Evolutionary conservation across 1,140 invertebrate species (phyloP).

Genomic region (Grapholita molesta): DNA sequence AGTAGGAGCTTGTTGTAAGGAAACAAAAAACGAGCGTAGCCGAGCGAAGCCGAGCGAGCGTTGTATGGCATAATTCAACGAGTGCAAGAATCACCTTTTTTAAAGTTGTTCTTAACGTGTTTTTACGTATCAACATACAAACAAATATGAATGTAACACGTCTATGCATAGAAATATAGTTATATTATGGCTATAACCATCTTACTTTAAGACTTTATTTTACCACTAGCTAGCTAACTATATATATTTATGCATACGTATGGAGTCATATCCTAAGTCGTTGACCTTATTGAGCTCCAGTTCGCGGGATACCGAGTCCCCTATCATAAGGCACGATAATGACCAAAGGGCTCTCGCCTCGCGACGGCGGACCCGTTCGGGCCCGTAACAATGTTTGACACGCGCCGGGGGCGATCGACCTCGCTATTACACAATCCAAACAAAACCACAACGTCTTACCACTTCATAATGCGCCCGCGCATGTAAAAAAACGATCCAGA

Average conservation of each 20-base stretch:
- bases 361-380: constrained; percentile 24
- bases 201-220: no score
- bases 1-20: no score
- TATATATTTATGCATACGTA: neutral
- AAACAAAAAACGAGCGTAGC: no score
- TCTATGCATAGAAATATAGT: no score
- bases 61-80: no score
- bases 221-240: no score
- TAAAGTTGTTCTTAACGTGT: no score
- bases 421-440: constrained; percentile 40
- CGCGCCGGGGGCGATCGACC: constrained; percentile 35
- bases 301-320: constrained; percentile 23
- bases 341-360: constrained; percentile 29
- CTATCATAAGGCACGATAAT: constrained; percentile 28
- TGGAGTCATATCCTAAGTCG: neutral
- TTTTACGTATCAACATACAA: no score
- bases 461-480: constrained; percentile 39
- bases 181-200: no score
- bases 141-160: no score
- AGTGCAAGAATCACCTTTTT: no score
- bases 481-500: constrained; percentile 34
- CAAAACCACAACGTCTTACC: constrained; percentile 32
- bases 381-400: constrained; percentile 35
- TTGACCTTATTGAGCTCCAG: constrained; percentile 11
- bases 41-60: no score